These are phyloP conservation scores for Tupaia chinensis DNA, from an alignment of 2,113 vertebrate genomes.

Conservation along the genomic window DNA sequence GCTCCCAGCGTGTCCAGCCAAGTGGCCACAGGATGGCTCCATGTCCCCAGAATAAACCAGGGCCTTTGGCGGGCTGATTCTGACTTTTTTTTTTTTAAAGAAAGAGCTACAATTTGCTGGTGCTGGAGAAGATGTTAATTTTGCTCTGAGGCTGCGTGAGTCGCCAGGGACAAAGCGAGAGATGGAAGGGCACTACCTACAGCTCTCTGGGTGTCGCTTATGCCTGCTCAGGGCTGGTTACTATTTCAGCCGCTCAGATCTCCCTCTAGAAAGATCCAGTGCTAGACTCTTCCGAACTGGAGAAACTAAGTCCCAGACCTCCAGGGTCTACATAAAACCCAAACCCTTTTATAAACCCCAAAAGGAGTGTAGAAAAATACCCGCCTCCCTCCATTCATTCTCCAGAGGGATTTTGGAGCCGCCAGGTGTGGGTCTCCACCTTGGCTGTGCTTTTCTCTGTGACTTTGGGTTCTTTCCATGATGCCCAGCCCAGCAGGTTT, in stretches of 20 bases:
- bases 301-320: background rate
- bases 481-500: background rate
- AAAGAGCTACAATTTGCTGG: constrained; percentile 11
- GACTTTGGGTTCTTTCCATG: background rate
- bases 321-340: background rate
- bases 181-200: background rate
- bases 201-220: background rate
- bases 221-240: background rate
- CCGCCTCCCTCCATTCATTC: background rate
- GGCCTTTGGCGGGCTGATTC: background rate
- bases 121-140: constrained; percentile 54
- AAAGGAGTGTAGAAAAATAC: background rate
- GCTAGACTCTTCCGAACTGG: background rate
- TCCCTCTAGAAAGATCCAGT: background rate
- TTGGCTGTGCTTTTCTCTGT: background rate
- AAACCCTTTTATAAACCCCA: background rate
- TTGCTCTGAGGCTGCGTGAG: constrained; percentile 49
- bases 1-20: constrained; percentile 16
- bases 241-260: background rate
- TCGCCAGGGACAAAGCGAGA: constrained; percentile 62
- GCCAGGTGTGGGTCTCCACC: background rate
- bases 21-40: constrained; percentile 73
- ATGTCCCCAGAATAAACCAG: constrained; percentile 59
- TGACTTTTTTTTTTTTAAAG: constrained; percentile 25
- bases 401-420: background rate